Conservation (phyloP, 2,888 invertebrate genomes). For the Tachystola acroxantha region DNA sequence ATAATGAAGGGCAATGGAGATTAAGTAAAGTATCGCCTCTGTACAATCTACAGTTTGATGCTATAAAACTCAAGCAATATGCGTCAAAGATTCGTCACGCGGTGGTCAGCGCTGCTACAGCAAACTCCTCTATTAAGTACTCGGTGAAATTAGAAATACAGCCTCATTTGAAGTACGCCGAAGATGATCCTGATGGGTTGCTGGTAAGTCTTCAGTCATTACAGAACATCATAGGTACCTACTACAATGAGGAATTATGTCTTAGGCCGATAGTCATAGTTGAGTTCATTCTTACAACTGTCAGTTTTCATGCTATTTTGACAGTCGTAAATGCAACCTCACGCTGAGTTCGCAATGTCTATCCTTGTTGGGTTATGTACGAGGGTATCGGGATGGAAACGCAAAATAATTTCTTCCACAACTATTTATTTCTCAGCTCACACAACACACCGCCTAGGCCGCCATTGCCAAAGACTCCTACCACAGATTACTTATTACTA, state of each 20-base stretch:
- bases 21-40: slow-evolving; percentile 58
- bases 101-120: slow-evolving; percentile 39
- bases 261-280: too few species aligned
- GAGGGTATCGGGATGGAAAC: too few species aligned
- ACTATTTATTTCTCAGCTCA: too few species aligned
- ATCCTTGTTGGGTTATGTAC: too few species aligned
- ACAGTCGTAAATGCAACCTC: too few species aligned
- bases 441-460: too few species aligned
- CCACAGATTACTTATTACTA: too few species aligned
- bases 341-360: too few species aligned
- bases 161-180: slow-evolving; percentile 50
- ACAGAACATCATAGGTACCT: neutral
- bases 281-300: too few species aligned
- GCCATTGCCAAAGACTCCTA: too few species aligned
- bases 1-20: slow-evolving; percentile 60
- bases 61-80: slow-evolving; percentile 61
- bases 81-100: slow-evolving; percentile 57
- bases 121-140: slow-evolving; percentile 41
- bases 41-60: slow-evolving; percentile 45
- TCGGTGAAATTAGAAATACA: slow-evolving; percentile 46
- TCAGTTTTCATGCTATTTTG: too few species aligned
- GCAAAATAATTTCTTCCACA: too few species aligned
- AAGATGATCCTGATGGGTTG: slow-evolving; percentile 55
- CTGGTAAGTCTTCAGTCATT: slow-evolving; percentile 40
- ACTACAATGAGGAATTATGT: neutral